Evolutionary conservation across 2,888 invertebrate genomes (phyloP).

Genomic region (Tuberolachnus salignus): DNA sequence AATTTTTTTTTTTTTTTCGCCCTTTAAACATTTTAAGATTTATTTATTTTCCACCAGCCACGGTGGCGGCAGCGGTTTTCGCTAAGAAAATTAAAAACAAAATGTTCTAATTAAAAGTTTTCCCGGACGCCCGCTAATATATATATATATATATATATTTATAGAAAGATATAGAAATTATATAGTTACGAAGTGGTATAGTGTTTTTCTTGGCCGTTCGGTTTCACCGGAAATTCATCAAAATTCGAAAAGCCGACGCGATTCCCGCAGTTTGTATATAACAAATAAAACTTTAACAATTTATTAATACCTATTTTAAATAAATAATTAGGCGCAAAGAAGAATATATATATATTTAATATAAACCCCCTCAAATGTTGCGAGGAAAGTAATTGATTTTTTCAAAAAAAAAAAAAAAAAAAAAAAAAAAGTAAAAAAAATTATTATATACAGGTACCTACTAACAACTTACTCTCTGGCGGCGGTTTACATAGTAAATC

Average conservation of each 20-base stretch:
- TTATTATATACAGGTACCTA: no score
- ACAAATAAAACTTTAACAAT: slow-evolving; percentile 48
- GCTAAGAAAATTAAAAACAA: slow-evolving; percentile 44
- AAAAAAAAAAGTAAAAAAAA: no score
- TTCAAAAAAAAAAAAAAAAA: no score
- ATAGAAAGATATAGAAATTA: no score
- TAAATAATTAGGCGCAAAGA: slow-evolving; percentile 31
- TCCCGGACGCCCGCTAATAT: not conserved
- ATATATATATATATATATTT: no score
- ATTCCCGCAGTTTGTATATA: not conserved
- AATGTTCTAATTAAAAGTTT: slow-evolving; percentile 54
- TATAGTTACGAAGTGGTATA: not conserved
- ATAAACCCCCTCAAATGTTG: not conserved
- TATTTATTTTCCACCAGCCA: slow-evolving; percentile 35
- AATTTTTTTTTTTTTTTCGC: not conserved
- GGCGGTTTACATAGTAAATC: slow-evolving; percentile 6
- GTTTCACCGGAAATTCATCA: slow-evolving; percentile 27
- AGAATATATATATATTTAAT: not conserved
- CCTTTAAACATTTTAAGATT: slow-evolving; percentile 39
- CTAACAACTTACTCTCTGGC: not conserved
- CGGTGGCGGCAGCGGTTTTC: not conserved
- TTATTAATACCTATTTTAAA: slow-evolving; percentile 48
- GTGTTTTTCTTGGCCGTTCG: slow-evolving; percentile 36
- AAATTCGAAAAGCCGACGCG: slow-evolving; percentile 25
- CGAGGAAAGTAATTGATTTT: slow-evolving; percentile 2